Conservation (phyloP, 2,888 invertebrate genomes). For the Heliconius aoede region DNA sequence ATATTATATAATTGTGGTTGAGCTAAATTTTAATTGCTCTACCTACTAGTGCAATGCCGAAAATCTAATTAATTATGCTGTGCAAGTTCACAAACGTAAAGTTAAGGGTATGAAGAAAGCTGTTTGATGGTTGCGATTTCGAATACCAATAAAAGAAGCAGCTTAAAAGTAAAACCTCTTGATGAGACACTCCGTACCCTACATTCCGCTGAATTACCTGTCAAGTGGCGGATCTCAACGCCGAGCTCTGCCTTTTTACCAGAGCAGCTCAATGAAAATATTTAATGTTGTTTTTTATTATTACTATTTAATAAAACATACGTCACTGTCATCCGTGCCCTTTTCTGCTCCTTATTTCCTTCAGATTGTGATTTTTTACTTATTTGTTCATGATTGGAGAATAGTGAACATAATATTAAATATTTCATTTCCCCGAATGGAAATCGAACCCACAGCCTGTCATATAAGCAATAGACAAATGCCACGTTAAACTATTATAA, state of each 20-base stretch:
- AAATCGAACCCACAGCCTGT: neutral
- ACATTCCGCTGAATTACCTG: neutral
- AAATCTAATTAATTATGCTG: neutral
- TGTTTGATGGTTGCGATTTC: neutral
- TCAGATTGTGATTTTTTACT: too few relatives aligned
- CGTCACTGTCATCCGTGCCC: too few relatives aligned
- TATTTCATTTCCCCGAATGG: too few relatives aligned
- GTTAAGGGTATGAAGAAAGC: neutral
- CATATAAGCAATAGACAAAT: neutral
- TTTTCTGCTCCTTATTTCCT: too few relatives aligned
- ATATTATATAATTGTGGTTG: neutral
- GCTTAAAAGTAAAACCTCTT: neutral
- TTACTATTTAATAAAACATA: too few relatives aligned
- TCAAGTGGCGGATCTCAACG: neutral
- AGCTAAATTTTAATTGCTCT: neutral
- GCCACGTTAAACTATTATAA: neutral
- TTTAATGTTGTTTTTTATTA: too few relatives aligned
- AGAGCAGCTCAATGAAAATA: neutral
- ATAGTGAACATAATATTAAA: too few relatives aligned
- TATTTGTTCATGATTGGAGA: too few relatives aligned
- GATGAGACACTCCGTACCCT: neutral
- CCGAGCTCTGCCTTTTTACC: neutral
- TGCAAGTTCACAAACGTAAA: neutral
- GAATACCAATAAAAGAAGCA: neutral
- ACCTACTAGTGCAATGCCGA: neutral